Conservation (phyloP, 2,113 vertebrate genomes). For the Cyprinodon tularosa region DNA sequence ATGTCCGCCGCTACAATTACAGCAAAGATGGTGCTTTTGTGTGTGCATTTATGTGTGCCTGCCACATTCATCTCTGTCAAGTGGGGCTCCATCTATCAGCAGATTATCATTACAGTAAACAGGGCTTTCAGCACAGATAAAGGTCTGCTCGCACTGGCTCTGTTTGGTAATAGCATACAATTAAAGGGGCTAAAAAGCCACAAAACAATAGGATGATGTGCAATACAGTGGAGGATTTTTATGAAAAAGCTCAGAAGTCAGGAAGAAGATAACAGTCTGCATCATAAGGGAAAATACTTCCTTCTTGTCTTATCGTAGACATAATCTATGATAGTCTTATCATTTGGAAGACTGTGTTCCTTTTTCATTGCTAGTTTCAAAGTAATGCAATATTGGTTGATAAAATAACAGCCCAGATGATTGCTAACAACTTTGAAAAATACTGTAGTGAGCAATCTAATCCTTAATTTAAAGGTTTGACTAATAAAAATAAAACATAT, state of each 20-base stretch:
- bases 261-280: not conserved
- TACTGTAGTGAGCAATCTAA: not conserved
- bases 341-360: not conserved
- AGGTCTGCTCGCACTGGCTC: conserved; percentile 24
- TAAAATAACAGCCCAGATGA: too few relatives aligned
- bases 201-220: conserved; percentile 17
- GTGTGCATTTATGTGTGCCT: not conserved
- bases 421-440: too few relatives aligned
- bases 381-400: not conserved
- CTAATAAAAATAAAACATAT: not conserved
- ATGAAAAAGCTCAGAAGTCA: conserved; percentile 31
- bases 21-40: conserved; percentile 7
- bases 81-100: conserved; percentile 52
- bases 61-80: conserved; percentile 41
- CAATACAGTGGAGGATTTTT: not conserved
- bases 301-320: not conserved
- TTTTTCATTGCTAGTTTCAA: not conserved
- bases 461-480: not conserved
- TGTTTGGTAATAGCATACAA: conserved; percentile 51
- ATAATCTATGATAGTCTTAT: too few relatives aligned
- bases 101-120: conserved; percentile 48
- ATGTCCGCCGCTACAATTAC: conserved; percentile 23
- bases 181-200: conserved; percentile 40
- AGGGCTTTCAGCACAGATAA: conserved; percentile 51
- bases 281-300: not conserved